These are phyloP conservation scores for Mustelus asterias DNA, from an alignment of 2,113 vertebrate species.

Conservation along the genomic window DNA sequence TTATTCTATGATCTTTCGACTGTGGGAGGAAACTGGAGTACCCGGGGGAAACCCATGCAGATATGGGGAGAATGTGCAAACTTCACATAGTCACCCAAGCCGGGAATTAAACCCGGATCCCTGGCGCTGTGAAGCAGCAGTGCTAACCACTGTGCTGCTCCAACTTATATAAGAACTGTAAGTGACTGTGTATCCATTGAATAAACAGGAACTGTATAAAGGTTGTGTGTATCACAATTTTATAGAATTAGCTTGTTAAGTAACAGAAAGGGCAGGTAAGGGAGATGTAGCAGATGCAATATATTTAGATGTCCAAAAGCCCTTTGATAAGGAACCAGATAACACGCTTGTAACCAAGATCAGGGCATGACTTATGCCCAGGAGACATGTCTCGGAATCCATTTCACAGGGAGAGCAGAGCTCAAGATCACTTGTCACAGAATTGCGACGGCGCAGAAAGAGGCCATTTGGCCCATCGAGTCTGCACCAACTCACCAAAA, in stretches of 20 bases:
- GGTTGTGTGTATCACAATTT: not conserved
- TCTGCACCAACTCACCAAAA: too few relatives aligned
- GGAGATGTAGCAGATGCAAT: not conserved
- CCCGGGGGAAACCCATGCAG: too few relatives aligned
- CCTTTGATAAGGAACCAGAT: not conserved
- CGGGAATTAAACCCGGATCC: too few relatives aligned
- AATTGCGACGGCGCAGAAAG: too few relatives aligned
- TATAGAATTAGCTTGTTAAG: not conserved
- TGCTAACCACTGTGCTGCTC: too few relatives aligned
- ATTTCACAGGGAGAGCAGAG: not conserved
- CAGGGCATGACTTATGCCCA: not conserved
- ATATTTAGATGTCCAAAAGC: not conserved
- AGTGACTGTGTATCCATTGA: not conserved
- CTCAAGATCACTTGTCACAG: too few relatives aligned
- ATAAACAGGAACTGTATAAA: not conserved
- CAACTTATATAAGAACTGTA: not conserved
- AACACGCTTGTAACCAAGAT: not conserved
- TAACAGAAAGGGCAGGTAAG: not conserved
- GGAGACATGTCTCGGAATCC: not conserved
- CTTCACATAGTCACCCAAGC: too few relatives aligned
- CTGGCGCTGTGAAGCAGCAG: too few relatives aligned
- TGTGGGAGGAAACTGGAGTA: too few relatives aligned
- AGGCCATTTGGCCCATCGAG: too few relatives aligned
- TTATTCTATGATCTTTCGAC: too few relatives aligned
- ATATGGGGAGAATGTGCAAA: too few relatives aligned